Percentiles rank a stretch among this genome's conserved stretches.
These are phyloP conservation scores for Drosophila acutilabella DNA, from an alignment of 2,888 invertebrate species.

Conservation along the genomic window DNA sequence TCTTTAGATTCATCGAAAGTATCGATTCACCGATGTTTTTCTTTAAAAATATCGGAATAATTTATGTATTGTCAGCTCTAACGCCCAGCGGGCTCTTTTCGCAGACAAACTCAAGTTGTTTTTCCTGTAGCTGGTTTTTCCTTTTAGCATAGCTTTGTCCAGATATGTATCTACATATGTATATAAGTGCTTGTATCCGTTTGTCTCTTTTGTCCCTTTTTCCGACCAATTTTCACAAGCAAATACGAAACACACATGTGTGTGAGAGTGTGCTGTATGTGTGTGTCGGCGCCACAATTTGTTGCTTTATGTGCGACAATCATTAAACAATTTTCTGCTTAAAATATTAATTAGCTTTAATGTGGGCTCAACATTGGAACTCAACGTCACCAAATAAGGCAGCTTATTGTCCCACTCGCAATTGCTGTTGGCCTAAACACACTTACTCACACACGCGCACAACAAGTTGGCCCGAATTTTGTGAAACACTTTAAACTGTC, in stretches of 20 bases:
- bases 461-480: constrained; percentile 42
- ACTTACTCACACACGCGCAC: constrained; percentile 2
- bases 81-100: constrained; percentile 10
- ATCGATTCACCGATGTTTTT: not conserved
- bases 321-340: constrained; percentile 61
- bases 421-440: constrained; percentile 9
- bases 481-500: constrained; percentile 38
- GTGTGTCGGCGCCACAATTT: constrained; percentile 59
- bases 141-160: constrained; percentile 40
- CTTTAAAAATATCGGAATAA: not conserved
- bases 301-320: constrained; percentile 54
- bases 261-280: constrained; percentile 20
- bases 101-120: constrained; percentile 55
- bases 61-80: not conserved
- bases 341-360: constrained; percentile 73
- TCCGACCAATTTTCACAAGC: constrained; percentile 3
- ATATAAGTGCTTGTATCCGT: constrained; percentile 33
- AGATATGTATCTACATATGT: constrained; percentile 23
- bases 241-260: constrained; percentile 1
- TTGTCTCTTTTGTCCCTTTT: constrained; percentile 28
- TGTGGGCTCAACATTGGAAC: constrained; percentile 26
- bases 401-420: constrained; percentile 14
- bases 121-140: constrained; percentile 62
- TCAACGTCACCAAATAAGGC: constrained; percentile 16
- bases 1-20: not conserved